These are phyloP conservation scores for Oxyruncus cristatus DNA, from an alignment of 2,113 vertebrate species.

Conservation along the genomic window DNA sequence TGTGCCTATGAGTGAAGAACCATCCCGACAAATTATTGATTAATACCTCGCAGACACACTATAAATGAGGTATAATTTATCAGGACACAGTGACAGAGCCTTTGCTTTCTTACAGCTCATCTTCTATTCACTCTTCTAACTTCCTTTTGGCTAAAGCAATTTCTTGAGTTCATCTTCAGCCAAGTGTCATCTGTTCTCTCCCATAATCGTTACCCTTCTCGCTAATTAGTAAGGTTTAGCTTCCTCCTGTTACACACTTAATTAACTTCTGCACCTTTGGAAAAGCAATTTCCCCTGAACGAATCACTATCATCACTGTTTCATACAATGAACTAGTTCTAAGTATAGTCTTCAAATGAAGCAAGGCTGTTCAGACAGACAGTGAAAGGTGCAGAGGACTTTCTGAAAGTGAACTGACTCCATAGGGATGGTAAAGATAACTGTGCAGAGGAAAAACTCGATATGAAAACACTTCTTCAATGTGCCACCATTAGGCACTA, in stretches of 20 bases:
- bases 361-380: not conserved
- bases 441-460: not conserved
- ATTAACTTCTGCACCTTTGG: constrained; percentile 65
- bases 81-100: constrained; percentile 40
- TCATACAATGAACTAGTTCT: constrained; percentile 33
- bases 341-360: constrained; percentile 11
- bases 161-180: constrained; percentile 55
- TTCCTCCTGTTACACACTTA: constrained; percentile 60
- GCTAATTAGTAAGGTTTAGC: constrained; percentile 59
- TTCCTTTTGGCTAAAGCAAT: constrained; percentile 62
- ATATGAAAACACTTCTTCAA: not conserved
- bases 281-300: constrained; percentile 62
- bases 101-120: constrained; percentile 64
- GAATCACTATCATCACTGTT: constrained; percentile 34
- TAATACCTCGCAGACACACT: constrained; percentile 35
- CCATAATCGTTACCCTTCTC: constrained; percentile 54
- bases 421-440: not conserved
- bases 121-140: constrained; percentile 51
- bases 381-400: not conserved
- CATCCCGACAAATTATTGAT: constrained; percentile 20
- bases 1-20: constrained; percentile 6
- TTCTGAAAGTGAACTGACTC: not conserved
- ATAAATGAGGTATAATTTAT: constrained; percentile 51
- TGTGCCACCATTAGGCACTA: not conserved
- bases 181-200: constrained; percentile 58